Conservation (phyloP, 1,140 invertebrate genomes). For the Eufriesea mexicana region DNA sequence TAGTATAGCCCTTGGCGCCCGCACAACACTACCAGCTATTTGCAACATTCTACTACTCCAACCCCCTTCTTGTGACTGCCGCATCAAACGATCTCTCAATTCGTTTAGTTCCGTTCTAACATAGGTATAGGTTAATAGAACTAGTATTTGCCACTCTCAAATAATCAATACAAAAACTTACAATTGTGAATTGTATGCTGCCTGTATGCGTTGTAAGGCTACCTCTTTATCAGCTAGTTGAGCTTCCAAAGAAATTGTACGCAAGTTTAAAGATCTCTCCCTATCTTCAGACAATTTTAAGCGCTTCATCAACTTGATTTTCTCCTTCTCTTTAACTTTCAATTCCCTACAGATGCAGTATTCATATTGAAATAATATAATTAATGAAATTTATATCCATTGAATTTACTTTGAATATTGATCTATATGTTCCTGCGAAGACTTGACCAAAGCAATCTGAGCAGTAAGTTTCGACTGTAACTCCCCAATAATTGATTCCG, state of each 20-base stretch:
- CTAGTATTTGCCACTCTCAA: neutral
- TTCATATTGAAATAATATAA: neutral
- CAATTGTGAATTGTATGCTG: slow-evolving; percentile 70
- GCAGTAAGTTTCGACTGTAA: slow-evolving; percentile 70
- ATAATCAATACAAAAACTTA: slow-evolving; percentile 25
- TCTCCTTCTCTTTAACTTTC: slow-evolving; percentile 60
- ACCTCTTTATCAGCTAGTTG: slow-evolving; percentile 68
- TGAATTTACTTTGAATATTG: slow-evolving; percentile 62
- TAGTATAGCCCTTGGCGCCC: slow-evolving; percentile 74
- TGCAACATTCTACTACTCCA: slow-evolving; percentile 78
- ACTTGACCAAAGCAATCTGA: slow-evolving; percentile 70
- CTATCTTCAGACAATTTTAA: slow-evolving; percentile 62
- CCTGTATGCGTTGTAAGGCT: slow-evolving; percentile 68
- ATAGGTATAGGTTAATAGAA: neutral
- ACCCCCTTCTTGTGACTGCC: slow-evolving; percentile 69
- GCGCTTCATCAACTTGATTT: slow-evolving; percentile 55
- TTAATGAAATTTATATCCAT: neutral
- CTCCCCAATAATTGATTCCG: slow-evolving; percentile 67
- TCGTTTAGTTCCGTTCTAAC: slow-evolving; percentile 72
- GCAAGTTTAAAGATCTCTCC: slow-evolving; percentile 53
- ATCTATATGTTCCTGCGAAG: slow-evolving; percentile 71
- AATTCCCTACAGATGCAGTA: slow-evolving; percentile 52
- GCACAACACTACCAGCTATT: slow-evolving; percentile 76
- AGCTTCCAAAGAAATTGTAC: slow-evolving; percentile 66
- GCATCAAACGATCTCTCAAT: slow-evolving; percentile 67